phyloP scores from a whole-genome alignment of 2,113 vertebrate genomes.

The Oreochromis niloticus region DNA sequence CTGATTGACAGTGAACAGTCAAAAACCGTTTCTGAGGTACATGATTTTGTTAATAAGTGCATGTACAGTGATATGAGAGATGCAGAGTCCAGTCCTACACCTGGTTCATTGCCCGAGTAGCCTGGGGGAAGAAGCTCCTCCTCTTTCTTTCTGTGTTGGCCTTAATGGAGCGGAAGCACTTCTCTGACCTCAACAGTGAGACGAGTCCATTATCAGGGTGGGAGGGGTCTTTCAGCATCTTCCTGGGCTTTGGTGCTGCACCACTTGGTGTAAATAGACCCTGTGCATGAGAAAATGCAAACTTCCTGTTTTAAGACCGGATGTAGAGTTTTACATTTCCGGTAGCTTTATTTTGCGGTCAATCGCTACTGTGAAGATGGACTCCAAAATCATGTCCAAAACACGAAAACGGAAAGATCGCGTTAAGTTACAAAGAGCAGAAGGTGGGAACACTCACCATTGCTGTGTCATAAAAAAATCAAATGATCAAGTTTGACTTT shows the following conservation, averaged over 20 bases:
- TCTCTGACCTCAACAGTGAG: not conserved
- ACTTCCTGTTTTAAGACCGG: not conserved
- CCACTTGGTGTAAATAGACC: not conserved
- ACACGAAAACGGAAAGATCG: accelerated
- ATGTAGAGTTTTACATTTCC: not conserved
- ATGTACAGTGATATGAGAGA: not conserved
- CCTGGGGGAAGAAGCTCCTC: not conserved
- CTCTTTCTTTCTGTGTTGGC: not conserved
- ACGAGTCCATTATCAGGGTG: accelerated
- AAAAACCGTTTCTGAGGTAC: too few species aligned
- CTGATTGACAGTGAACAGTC: not conserved
- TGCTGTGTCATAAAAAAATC: too few species aligned
- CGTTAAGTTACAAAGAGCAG: not conserved
- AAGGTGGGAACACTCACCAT: accelerated
- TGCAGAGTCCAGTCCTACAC: not conserved
- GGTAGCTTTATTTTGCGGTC: not conserved
- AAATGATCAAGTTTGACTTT: too few species aligned
- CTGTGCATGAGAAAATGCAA: not conserved
- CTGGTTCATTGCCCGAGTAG: not conserved
- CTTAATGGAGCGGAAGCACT: accelerated
- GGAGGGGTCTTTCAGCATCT: not conserved
- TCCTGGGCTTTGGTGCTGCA: not conserved
- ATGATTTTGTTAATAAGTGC: too few species aligned
- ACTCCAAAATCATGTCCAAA: accelerated
- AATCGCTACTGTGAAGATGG: not conserved